phyloP scores from a whole-genome alignment of 2,797 vertebrate species.

The Eidolon dupreanum region DNA sequence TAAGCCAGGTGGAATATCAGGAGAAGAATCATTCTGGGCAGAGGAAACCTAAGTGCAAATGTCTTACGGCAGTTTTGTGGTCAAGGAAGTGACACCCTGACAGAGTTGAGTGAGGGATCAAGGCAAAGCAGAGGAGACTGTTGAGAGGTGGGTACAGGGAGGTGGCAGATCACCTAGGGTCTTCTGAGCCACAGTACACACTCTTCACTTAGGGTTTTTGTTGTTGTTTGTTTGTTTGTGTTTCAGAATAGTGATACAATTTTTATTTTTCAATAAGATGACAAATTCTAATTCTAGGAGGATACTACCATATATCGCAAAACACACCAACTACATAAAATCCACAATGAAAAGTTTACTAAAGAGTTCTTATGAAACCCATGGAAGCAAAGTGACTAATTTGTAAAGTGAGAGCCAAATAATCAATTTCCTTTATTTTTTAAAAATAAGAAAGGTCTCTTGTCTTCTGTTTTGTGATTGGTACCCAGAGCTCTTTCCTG shows the following conservation, averaged over 20 bases:
- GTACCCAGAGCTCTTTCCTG: neutral
- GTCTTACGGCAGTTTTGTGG: neutral
- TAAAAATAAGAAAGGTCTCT: neutral
- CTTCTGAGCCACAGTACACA: neutral
- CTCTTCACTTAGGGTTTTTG: neutral
- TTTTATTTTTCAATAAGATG: conserved; percentile 2
- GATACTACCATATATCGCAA: neutral
- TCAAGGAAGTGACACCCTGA: neutral
- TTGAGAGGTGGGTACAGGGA: neutral
- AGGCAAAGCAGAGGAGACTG: neutral
- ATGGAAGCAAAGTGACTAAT: neutral
- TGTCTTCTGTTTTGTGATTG: neutral
- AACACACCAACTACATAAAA: neutral
- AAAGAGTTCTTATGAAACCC: neutral
- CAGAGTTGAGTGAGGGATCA: neutral
- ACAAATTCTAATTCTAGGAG: neutral
- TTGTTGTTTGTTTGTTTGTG: neutral
- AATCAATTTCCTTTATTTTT: neutral
- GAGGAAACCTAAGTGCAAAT: neutral
- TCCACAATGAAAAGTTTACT: neutral
- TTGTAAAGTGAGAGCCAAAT: neutral
- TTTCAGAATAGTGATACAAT: neutral
- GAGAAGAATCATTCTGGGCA: neutral
- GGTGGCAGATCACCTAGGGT: no score
- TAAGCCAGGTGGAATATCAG: neutral